These are phyloP conservation scores for Ernsta delagoae DNA, from an alignment of 2,888 invertebrate genomes.

Conservation along the genomic window DNA sequence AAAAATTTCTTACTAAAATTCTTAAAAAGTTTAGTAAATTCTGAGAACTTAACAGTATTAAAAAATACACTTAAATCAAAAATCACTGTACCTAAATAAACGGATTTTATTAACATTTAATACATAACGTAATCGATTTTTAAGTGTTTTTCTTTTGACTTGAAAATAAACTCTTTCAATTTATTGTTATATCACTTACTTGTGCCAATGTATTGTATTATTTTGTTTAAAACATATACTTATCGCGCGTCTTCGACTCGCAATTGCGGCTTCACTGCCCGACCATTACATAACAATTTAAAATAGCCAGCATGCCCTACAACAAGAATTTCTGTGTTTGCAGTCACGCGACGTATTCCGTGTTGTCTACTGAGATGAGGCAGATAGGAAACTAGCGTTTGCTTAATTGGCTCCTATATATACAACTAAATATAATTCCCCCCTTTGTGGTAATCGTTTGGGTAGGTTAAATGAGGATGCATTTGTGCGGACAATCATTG, in stretches of 20 bases:
- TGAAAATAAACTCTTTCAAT: too few species aligned
- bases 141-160: too few species aligned
- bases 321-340: conserved; percentile 65
- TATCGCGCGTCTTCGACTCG: conserved; percentile 11
- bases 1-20: too few species aligned
- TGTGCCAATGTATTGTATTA: too few species aligned
- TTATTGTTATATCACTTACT: too few species aligned
- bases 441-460: conserved; percentile 31
- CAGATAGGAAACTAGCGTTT: conserved; percentile 49
- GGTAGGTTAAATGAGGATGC: conserved; percentile 31
- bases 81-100: too few species aligned
- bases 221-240: too few species aligned
- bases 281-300: conserved; percentile 46
- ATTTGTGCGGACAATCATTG: conserved; percentile 30
- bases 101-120: too few species aligned
- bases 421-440: conserved; percentile 46
- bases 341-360: conserved; percentile 70
- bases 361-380: conserved; percentile 62
- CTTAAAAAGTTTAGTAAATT: too few species aligned
- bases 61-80: too few species aligned
- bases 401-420: conserved; percentile 52
- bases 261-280: conserved; percentile 16
- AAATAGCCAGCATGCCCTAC: conserved; percentile 60
- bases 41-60: too few species aligned
- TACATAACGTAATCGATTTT: too few species aligned